Base-by-base conservation (phyloP, 2,888 invertebrate genomes). In the Rotaria magnacalcarata region DNA sequence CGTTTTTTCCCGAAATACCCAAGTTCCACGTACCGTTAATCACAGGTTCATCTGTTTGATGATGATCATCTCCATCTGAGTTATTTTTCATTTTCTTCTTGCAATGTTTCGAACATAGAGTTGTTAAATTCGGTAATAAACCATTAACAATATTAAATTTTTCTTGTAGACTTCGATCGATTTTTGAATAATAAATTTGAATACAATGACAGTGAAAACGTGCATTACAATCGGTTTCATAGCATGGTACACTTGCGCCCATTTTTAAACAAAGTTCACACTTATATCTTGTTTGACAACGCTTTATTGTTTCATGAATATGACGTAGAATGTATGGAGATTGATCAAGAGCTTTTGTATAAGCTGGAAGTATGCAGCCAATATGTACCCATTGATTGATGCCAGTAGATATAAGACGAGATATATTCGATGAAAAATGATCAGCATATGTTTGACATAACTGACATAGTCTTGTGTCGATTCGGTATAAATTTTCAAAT, bases 311-410 rank as follows among this genome's bases (percentile, higher is more conserved):
- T 21, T 67, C 67, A 27, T 67, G 4, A 27, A 67, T 67, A 27
- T 67, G 16, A 27, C 16, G 11, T 27, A 67, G 16, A 27, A 67
- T 67, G 27, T 67, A 67, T n/a, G 67, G 67, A 7, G 67, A 16
- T 67, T 67, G 27, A 27, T 67, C 27, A 14, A 67, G 34, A 27
- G 4, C 4, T 27, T 34, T 67, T 27, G 27, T 3, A 67, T 67
- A 67, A 16, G 67, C 67, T 27, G 67, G 27, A 27, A 67, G 67
- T 27, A 67, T 67, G 19, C 67, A 67, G 11, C 67, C 67, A 67
- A 67, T 34, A 67, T 67, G 67, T 27, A 67, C 27, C 67, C 67
- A 67, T 67, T 67, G 67, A 27, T 67, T 67, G 27, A 67, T 27
- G 27, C 67, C 67, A 67, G 27, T 67, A 27, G 67, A 67, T 67